phyloP scores from a whole-genome alignment of 2,888 invertebrate genomes.

The Chymomyza procnemis region DNA sequence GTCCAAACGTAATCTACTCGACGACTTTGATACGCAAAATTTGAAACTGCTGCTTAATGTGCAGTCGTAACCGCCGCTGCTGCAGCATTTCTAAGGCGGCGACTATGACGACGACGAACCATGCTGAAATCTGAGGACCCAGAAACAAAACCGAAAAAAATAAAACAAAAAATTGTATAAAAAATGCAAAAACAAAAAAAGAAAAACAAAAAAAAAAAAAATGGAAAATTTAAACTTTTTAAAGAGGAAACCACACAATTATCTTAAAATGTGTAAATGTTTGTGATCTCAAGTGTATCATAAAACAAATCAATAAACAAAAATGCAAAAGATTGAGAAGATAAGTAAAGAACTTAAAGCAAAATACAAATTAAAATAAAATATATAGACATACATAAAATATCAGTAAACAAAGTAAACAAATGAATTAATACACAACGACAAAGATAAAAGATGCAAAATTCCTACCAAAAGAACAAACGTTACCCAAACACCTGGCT shows the following conservation, averaged over 20 bases:
- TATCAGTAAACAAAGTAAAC: constrained; percentile 40
- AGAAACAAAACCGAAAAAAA: constrained; percentile 44
- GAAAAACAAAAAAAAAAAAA: constrained; percentile 28
- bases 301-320: constrained; percentile 58
- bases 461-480: constrained; percentile 47
- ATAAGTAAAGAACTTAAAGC: constrained; percentile 39
- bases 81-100: constrained; percentile 26
- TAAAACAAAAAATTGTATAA: constrained; percentile 50
- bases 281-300: constrained; percentile 77
- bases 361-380: too few species aligned
- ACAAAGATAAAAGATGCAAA: constrained; percentile 54
- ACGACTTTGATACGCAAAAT: constrained; percentile 81
- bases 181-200: constrained; percentile 39
- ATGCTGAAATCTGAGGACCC: constrained; percentile 49
- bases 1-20: constrained; percentile 76
- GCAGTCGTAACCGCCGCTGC: constrained; percentile 77
- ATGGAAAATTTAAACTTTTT: constrained; percentile 63
- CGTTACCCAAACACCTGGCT: too few species aligned
- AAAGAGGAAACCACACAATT: constrained; percentile 48
- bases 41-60: constrained; percentile 84
- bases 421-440: constrained; percentile 43
- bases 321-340: too few species aligned
- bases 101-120: constrained; percentile 13
- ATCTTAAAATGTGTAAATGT: constrained; percentile 59
- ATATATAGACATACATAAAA: constrained; percentile 26